Percentiles rank a stretch among this genome's conserved stretches.
Evolutionary conservation across 2,797 vertebrate genomes (phyloP).

Genomic region (Lepilemur septentrionalis): DNA sequence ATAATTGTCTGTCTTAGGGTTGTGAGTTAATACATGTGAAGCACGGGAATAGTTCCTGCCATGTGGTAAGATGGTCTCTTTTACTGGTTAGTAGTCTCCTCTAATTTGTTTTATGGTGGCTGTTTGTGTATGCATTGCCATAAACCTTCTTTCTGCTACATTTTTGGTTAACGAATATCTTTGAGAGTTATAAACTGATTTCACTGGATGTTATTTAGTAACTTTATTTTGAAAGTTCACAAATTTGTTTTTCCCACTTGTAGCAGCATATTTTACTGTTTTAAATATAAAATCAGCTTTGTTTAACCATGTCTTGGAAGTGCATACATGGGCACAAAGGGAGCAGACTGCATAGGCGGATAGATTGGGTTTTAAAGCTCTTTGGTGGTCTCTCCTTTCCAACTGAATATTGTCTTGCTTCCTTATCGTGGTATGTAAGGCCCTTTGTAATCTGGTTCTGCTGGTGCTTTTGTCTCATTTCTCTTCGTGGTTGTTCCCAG

Average conservation of each 20-base stretch:
- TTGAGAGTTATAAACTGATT: constrained; percentile 7
- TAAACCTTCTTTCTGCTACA: background rate
- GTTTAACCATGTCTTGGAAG: constrained; percentile 13
- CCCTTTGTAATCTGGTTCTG: background rate
- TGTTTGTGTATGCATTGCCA: background rate
- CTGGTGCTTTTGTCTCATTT: background rate
- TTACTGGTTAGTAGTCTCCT: background rate
- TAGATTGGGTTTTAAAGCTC: background rate
- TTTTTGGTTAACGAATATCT: constrained; percentile 1
- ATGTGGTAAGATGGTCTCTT: background rate
- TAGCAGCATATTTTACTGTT: constrained; percentile 41
- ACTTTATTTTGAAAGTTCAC: constrained; percentile 44
- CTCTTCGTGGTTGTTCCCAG: background rate
- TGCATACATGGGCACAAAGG: background rate
- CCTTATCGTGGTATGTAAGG: background rate
- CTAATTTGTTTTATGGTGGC: background rate
- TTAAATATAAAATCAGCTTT: constrained; percentile 17
- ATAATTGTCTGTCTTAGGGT: background rate
- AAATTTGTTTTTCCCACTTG: background rate
- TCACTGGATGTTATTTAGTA: background rate
- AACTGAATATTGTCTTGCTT: background rate
- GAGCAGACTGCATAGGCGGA: background rate
- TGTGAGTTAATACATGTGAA: background rate
- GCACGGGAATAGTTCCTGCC: background rate
- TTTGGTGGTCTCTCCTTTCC: background rate